Percentiles rank a stretch among this genome's conserved stretches.
phyloP scores from a whole-genome alignment of 2,797 vertebrate genomes.

The Acanthiza pusilla region DNA sequence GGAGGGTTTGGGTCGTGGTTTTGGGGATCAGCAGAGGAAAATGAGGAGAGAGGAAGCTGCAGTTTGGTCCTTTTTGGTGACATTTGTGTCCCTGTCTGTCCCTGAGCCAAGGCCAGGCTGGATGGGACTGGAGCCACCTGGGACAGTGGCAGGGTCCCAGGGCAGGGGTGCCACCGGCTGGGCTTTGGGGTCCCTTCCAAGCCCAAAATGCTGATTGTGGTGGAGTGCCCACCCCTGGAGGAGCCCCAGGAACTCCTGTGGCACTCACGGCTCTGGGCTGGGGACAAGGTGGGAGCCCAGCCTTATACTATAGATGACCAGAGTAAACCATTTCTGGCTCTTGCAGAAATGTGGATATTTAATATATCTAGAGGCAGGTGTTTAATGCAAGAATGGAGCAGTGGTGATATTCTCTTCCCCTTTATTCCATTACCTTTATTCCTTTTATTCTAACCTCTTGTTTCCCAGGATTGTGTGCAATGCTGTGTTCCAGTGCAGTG shows the following conservation, averaged over 20 bases:
- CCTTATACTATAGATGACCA: neutral
- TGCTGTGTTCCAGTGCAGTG: neutral
- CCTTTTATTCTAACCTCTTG: neutral
- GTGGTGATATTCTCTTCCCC: neutral
- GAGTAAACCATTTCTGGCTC: neutral
- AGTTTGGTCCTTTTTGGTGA: neutral
- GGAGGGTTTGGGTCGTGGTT: neutral
- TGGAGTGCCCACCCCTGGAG: neutral
- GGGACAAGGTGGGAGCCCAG: neutral
- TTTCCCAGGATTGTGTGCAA: neutral
- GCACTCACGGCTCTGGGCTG: neutral
- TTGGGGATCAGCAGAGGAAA: neutral
- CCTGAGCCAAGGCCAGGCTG: neutral
- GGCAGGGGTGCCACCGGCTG: neutral
- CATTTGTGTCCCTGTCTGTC: too few species aligned
- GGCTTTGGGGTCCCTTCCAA: neutral
- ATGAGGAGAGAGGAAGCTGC: neutral
- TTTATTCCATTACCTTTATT: neutral
- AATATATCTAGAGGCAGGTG: neutral
- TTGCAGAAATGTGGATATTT: neutral
- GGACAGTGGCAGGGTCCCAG: neutral
- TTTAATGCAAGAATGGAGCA: neutral
- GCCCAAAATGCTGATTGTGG: neutral
- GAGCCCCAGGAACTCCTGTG: neutral
- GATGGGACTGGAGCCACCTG: accelerated